Evolutionary conservation across 2,888 invertebrate genomes (phyloP), one percentile per base, ranked within the genome.

Genomic region (Poecilobothrus nobilitatus): DNA sequence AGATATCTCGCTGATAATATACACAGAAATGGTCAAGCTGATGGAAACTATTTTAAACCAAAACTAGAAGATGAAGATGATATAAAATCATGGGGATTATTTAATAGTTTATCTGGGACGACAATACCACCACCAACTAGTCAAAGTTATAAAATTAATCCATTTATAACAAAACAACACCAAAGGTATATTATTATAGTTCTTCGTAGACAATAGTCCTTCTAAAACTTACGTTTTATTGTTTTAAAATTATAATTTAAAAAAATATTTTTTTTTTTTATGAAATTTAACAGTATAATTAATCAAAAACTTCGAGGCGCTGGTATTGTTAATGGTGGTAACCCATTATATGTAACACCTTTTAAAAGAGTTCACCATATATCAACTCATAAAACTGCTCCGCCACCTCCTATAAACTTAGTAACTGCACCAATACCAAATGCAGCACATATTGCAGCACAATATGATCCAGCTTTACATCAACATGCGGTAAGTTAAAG

Each of bases 51-150:
- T 75, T 86, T 87, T 78, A 85, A 80, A 71, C 81, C 82, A 61
- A 73, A 74, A 70, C 74, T 74, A 9, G 85, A 86, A 68, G 87
- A 87, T 72, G 84, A 83, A 37, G 86, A 86, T 72, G 88, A 87
- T 72, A 84, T 88, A 73, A 85, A 86, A 73, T 77, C 86, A 44
- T 88, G 88, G 88, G 88, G 88, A 65, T 82, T 88, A 68, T 86
- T 84, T 12, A 78, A 22, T 63, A 63, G 63, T 12, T 8, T 22
- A 6, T 22, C 22, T 1, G 65, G 65, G 10, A 65, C 33, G 18
- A 7, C 33, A 20, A 8, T 37, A 65, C 20, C 65, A 65, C 18
- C 65, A 34, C 65, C 65, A 64, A 22, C 64, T 33, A 34, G 65
- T 20, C 75, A 81, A 79, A 80, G 80, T 80, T 79, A 80, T 73